A percentile compares a stretch with the other conserved stretches of the same genome.
Conservation (phyloP, 2,113 vertebrate genomes). For the Uria aalge region DNA sequence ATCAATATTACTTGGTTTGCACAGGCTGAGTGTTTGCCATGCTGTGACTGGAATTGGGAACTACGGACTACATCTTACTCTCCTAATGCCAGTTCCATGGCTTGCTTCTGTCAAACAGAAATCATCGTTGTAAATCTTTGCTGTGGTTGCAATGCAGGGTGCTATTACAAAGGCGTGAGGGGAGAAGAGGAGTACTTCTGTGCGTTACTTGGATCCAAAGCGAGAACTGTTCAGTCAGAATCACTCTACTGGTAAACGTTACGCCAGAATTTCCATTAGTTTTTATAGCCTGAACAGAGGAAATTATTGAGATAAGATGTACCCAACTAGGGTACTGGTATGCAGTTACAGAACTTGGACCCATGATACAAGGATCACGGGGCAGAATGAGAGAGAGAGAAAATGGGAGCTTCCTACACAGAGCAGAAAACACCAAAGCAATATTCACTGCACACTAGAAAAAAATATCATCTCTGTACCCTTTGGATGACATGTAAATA, state of each 20-base stretch:
- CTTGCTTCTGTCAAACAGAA: not conserved
- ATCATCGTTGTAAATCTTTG: not conserved
- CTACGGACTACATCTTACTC: not conserved
- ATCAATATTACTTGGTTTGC: not conserved
- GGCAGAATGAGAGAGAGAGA: not conserved
- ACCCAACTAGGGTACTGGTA: not conserved
- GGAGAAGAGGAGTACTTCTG: not conserved
- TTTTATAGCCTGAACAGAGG: not conserved
- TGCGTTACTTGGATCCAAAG: not conserved
- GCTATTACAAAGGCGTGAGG: not conserved
- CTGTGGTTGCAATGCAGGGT: not conserved
- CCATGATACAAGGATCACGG: rapidly evolving
- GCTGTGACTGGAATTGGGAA: not conserved
- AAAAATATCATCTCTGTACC: not conserved
- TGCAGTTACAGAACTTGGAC: rapidly evolving
- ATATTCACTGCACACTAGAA: not conserved
- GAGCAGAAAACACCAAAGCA: not conserved
- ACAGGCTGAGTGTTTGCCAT: not conserved
- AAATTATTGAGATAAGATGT: not conserved
- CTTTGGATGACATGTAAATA: not conserved
- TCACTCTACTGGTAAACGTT: not conserved
- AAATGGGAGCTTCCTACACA: not conserved
- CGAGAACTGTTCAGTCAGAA: not conserved
- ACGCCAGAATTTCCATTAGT: not conserved
- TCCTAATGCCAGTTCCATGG: not conserved